Percentiles rank a stretch among this genome's conserved stretches.
These are phyloP conservation scores for Blastobasis lacticolella DNA, from an alignment of 2,888 invertebrate genomes.

Conservation along the genomic window DNA sequence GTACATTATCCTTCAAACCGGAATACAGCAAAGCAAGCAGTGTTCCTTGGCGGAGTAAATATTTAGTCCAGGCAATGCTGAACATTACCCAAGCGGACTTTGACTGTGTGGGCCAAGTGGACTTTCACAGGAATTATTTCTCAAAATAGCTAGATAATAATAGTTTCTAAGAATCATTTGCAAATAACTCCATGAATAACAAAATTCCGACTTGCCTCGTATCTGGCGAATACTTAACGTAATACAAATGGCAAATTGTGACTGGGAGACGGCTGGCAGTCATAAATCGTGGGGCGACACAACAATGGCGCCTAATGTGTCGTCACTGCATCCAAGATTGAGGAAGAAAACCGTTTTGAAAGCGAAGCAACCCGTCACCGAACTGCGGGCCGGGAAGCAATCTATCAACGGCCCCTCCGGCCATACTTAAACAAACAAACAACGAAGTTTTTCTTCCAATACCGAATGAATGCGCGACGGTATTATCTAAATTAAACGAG, in stretches of 20 bases:
- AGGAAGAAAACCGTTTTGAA: slow-evolving; percentile 41
- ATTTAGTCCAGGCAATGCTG: no score
- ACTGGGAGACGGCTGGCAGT: slow-evolving; percentile 18
- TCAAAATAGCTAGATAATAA: no score
- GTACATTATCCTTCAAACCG: no score
- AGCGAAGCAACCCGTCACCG: slow-evolving; percentile 25
- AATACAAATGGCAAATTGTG: slow-evolving; percentile 4
- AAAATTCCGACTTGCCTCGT: no score
- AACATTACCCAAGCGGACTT: no score
- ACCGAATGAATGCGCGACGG: slow-evolving; percentile 29
- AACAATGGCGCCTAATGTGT: slow-evolving; percentile 29
- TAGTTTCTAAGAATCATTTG: no score
- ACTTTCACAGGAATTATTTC: no score
- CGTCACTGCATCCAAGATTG: slow-evolving; percentile 36
- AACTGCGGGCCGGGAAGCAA: slow-evolving; percentile 39
- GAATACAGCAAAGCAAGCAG: no score
- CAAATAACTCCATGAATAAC: no score
- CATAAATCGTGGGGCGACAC: slow-evolving; percentile 15
- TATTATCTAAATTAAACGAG: slow-evolving; percentile 30
- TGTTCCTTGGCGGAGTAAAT: no score
- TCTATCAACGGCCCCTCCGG: slow-evolving; percentile 51
- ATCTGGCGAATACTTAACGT: no score
- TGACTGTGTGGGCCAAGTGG: no score
- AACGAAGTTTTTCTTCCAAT: slow-evolving; percentile 26
- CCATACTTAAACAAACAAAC: slow-evolving; percentile 48